Conservation (phyloP, 2,888 invertebrate species). For the Sceliomorpha sp. region DNA sequence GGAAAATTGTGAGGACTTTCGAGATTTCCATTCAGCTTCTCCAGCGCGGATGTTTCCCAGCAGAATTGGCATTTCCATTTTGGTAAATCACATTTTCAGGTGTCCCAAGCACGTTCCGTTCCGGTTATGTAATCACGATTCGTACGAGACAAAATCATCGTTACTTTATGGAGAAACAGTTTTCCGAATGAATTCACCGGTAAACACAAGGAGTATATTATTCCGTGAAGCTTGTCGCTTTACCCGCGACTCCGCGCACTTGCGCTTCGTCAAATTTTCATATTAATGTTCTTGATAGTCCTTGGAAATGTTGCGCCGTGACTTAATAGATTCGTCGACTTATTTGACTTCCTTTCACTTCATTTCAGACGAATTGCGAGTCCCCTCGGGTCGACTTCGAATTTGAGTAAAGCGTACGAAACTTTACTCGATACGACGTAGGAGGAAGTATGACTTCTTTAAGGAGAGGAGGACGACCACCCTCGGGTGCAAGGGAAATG, state of each 20-base stretch:
- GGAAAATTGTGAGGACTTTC: too few relatives aligned
- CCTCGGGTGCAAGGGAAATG: conserved; percentile 43
- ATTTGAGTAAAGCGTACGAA: conserved; percentile 22
- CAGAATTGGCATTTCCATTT: too few relatives aligned
- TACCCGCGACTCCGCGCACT: conserved; percentile 26
- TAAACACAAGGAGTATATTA: conserved; percentile 23
- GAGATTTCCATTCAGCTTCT: too few relatives aligned
- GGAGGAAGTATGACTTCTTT: conserved; percentile 25
- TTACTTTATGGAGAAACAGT: conserved; percentile 37
- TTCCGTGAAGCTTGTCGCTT: conserved; percentile 15
- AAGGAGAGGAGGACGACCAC: conserved; percentile 18
- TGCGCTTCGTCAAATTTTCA: conserved; percentile 44
- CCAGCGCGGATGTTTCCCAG: too few relatives aligned
- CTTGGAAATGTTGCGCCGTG: conserved; percentile 31
- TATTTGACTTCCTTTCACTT: conserved; percentile 44
- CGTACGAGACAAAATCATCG: conserved; percentile 16
- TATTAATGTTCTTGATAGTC: conserved; percentile 32
- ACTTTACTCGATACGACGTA: conserved; percentile 32
- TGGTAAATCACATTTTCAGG: too few relatives aligned
- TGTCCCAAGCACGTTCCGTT: too few relatives aligned
- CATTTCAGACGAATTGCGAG: conserved; percentile 37
- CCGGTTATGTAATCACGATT: too few relatives aligned
- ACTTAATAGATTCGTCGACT: conserved; percentile 44
- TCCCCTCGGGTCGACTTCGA: conserved; percentile 28
- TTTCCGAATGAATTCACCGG: conserved; percentile 33